Evolutionary conservation across 2,797 vertebrate species (phyloP).

Genomic region (Enteromius treurensis): DNA sequence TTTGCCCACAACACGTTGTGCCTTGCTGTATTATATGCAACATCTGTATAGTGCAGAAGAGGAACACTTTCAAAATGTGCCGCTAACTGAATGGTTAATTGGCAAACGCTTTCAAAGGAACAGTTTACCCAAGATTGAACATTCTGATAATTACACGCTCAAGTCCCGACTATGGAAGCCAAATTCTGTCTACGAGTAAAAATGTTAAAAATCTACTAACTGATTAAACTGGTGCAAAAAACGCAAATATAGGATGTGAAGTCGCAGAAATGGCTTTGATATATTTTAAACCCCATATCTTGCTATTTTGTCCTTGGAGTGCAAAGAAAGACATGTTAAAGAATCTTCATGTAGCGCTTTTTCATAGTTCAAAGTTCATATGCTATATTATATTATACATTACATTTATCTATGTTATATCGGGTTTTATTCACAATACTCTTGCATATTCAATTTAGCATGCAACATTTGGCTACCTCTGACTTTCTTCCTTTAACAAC

Average conservation of each 20-base stretch:
- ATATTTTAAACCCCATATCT: background rate
- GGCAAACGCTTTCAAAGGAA: conserved; percentile 43
- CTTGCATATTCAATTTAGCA: background rate
- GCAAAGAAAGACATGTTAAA: background rate
- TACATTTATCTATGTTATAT: too few species aligned
- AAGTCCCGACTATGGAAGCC: background rate
- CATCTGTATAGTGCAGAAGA: conserved; percentile 57
- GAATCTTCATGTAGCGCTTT: background rate
- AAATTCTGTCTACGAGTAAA: background rate
- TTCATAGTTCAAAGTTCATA: background rate
- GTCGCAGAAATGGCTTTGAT: background rate
- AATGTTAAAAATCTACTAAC: too few species aligned
- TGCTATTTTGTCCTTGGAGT: background rate
- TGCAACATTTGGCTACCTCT: background rate
- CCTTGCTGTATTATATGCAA: conserved; percentile 51
- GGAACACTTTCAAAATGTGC: conserved; percentile 62
- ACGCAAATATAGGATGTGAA: background rate
- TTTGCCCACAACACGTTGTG: conserved; percentile 52
- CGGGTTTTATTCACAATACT: background rate
- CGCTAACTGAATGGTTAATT: conserved; percentile 46
- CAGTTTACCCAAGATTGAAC: background rate
- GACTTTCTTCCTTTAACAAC: background rate
- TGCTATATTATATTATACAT: background rate
- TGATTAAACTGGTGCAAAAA: background rate
- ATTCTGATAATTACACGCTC: background rate